These are phyloP conservation scores for Rhagonycha fulva DNA, from an alignment of 2,888 invertebrate species.

Conservation along the genomic window DNA sequence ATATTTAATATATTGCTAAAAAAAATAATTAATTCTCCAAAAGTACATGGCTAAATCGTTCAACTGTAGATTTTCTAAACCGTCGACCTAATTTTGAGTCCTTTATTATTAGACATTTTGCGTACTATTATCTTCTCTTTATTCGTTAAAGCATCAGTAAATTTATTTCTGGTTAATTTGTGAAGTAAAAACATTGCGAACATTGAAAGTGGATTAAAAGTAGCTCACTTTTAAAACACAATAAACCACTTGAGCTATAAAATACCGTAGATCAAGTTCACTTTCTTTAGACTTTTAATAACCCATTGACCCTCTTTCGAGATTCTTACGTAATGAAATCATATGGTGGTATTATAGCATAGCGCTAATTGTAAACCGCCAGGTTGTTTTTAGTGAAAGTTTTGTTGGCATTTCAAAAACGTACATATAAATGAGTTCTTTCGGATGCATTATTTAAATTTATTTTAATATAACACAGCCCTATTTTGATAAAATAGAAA, in stretches of 20 bases:
- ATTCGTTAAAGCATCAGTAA: not conserved
- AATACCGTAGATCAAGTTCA: constrained; percentile 18
- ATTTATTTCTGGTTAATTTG: not conserved
- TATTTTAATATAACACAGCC: not conserved
- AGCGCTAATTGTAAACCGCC: not conserved
- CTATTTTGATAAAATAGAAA: not conserved
- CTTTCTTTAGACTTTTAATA: constrained; percentile 10
- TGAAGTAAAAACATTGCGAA: not conserved
- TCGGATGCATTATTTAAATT: not conserved
- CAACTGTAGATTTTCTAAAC: not conserved
- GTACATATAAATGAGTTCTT: not conserved
- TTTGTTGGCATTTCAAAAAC: not conserved
- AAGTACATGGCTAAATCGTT: not conserved
- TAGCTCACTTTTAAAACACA: not conserved
- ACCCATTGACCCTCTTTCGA: constrained; percentile 15
- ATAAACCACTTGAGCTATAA: not conserved
- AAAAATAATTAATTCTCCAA: not conserved
- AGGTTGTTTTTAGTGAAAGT: not conserved
- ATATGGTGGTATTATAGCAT: not conserved
- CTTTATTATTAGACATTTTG: not conserved
- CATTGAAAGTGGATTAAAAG: not conserved
- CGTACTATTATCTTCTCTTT: not conserved
- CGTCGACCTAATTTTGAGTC: not conserved
- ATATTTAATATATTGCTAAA: not conserved
- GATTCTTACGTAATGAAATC: constrained; percentile 5